phyloP scores from a whole-genome alignment of 2,113 vertebrate species.

The Amblyopsis rosae region DNA sequence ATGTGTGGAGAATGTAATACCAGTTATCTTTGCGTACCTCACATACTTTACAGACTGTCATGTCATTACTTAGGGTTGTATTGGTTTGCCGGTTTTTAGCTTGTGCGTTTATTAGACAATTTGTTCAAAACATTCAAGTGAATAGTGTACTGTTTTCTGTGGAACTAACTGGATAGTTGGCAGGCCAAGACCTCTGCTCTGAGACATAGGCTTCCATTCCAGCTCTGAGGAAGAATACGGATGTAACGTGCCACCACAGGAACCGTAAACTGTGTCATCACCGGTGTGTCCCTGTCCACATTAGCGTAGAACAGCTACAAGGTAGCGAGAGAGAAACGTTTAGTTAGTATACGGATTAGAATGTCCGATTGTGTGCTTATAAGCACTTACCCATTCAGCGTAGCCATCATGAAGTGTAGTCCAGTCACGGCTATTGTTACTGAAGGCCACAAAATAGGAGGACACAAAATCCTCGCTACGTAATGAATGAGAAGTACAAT shows the following conservation, averaged over 20 bases:
- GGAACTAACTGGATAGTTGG: slow-evolving; percentile 81
- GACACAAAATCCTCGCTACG: slow-evolving; percentile 87
- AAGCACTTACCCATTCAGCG: slow-evolving; percentile 87
- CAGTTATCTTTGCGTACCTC: not conserved
- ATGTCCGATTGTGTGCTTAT: not conserved
- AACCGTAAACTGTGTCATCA: slow-evolving; percentile 83
- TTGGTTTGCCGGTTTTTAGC: too few relatives aligned
- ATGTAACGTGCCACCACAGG: slow-evolving; percentile 89
- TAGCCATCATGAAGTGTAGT: slow-evolving; percentile 88
- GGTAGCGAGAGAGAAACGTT: not conserved
- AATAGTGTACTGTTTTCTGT: not conserved
- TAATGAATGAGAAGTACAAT: not conserved
- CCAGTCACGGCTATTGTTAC: slow-evolving; percentile 95
- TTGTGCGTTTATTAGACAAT: too few relatives aligned
- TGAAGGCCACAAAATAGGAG: slow-evolving; percentile 92
- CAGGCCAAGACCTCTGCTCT: slow-evolving; percentile 91
- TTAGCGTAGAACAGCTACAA: slow-evolving; percentile 90
- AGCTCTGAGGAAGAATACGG: slow-evolving; percentile 90
- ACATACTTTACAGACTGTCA: too few relatives aligned
- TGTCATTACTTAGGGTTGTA: not conserved
- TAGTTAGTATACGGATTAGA: not conserved
- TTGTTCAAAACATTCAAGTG: not conserved
- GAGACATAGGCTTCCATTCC: slow-evolving; percentile 95
- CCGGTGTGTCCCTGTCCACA: slow-evolving; percentile 90
- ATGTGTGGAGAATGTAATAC: not conserved